These are phyloP conservation scores for Spea multiplicata DNA, from an alignment of 2,113 vertebrate genomes.

Conservation along the genomic window DNA sequence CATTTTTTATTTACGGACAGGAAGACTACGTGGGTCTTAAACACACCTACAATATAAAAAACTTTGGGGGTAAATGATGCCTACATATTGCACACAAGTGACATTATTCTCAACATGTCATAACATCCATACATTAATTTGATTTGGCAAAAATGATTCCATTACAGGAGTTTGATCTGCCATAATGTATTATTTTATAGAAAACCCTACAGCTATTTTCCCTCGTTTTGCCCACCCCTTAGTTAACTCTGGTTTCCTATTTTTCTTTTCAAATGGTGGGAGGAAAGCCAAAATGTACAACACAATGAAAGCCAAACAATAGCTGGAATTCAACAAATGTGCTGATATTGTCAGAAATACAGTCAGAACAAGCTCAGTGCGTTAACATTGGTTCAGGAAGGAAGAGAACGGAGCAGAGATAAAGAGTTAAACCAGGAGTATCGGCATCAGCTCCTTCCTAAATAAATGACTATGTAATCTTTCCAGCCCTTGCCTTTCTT, in stretches of 20 bases:
- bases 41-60: too few relatives aligned
- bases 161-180: neutral
- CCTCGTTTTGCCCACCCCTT: neutral
- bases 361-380: constrained; percentile 12
- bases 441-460: too few relatives aligned
- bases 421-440: too few relatives aligned
- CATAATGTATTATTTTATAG: too few relatives aligned
- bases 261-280: constrained; percentile 4
- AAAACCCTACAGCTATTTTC: neutral
- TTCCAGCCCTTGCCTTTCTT: too few relatives aligned
- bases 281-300: constrained; percentile 24
- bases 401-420: constrained; percentile 25
- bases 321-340: constrained; percentile 40
- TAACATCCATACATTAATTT: too few relatives aligned
- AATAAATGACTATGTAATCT: too few relatives aligned
- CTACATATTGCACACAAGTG: too few relatives aligned
- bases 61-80: too few relatives aligned
- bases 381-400: constrained; percentile 28
- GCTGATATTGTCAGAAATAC: constrained; percentile 34
- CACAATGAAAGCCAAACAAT: constrained; percentile 31
- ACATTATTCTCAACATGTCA: too few relatives aligned
- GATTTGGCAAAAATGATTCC: neutral
- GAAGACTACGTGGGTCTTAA: too few relatives aligned
- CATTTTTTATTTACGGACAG: too few relatives aligned
- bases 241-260: constrained; percentile 7